Conservation (phyloP, 1,140 invertebrate genomes). For the Camponotus pennsylvanicus region DNA sequence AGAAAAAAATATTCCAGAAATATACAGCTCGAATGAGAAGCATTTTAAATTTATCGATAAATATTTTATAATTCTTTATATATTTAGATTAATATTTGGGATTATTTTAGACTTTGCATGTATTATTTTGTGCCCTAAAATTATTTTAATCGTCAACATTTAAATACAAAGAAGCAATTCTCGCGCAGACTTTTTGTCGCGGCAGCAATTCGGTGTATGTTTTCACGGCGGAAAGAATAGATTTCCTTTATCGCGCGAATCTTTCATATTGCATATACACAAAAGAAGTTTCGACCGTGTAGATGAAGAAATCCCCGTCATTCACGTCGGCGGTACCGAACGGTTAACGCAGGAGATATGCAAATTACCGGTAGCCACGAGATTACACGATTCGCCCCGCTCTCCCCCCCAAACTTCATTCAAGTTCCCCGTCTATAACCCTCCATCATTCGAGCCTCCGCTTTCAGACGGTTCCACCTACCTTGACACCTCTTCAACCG, state of each 20-base stretch:
- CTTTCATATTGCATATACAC: neutral
- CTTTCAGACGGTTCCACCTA: conserved; percentile 41
- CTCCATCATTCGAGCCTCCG: conserved; percentile 51
- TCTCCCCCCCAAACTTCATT: conserved; percentile 16
- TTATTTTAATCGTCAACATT: neutral
- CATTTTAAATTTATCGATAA: neutral
- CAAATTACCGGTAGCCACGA: conserved; percentile 82
- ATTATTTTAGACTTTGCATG: neutral
- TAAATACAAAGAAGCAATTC: neutral
- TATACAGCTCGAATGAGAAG: neutral
- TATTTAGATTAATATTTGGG: neutral
- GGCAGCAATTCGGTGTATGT: neutral
- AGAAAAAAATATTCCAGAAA: neutral
- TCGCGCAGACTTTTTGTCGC: neutral
- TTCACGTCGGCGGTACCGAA: conserved; percentile 37
- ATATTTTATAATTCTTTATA: neutral
- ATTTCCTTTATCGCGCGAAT: too few species aligned
- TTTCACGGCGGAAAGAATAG: neutral
- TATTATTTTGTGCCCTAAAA: neutral
- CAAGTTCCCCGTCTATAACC: conserved; percentile 16
- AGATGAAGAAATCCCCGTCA: conserved; percentile 36
- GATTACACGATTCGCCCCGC: conserved; percentile 75
- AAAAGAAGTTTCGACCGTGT: neutral
- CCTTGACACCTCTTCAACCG: conserved; percentile 36
- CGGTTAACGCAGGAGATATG: conserved; percentile 78